These are phyloP conservation scores for Epizoanthus fatuus DNA, from an alignment of 92 coral and sea anemone species.

Conservation along the genomic window DNA sequence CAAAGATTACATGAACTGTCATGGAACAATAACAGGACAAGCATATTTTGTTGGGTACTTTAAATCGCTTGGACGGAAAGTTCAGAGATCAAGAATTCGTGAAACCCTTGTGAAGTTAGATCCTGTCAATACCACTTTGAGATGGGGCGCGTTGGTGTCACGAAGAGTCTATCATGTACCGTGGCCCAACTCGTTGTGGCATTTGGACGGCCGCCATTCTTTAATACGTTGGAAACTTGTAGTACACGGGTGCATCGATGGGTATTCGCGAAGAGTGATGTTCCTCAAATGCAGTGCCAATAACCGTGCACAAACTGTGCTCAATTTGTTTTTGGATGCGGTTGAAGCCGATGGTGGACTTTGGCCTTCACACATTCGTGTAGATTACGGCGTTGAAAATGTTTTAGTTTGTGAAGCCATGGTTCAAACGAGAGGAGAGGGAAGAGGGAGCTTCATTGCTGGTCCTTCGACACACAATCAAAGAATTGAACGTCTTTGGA, in stretches of 20 bases:
- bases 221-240: conserved; percentile 41
- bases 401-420: not conserved
- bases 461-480: not conserved
- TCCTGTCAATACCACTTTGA: not conserved
- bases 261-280: conserved; percentile 52
- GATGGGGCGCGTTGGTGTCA: conserved; percentile 13
- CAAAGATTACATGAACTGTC: not conserved
- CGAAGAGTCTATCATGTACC: conserved; percentile 2
- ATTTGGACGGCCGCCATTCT: conserved; percentile 36
- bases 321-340: conserved; percentile 34
- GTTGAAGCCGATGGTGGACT: conserved; percentile 21
- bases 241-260: conserved; percentile 47
- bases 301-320: conserved; percentile 40
- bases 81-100: not conserved
- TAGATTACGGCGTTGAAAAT: too few relatives aligned
- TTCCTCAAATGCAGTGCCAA: conserved; percentile 24
- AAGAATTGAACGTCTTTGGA: conserved; percentile 10
- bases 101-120: not conserved
- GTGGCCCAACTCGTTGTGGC: conserved; percentile 5
- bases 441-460: conserved; percentile 46
- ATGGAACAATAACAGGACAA: too few relatives aligned
- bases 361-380: conserved; percentile 38
- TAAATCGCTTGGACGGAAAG: too few relatives aligned
- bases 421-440: conserved; percentile 29
- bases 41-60: too few relatives aligned